These are phyloP conservation scores for Mugil cephalus DNA, from an alignment of 2,113 vertebrate genomes.

Conservation along the genomic window DNA sequence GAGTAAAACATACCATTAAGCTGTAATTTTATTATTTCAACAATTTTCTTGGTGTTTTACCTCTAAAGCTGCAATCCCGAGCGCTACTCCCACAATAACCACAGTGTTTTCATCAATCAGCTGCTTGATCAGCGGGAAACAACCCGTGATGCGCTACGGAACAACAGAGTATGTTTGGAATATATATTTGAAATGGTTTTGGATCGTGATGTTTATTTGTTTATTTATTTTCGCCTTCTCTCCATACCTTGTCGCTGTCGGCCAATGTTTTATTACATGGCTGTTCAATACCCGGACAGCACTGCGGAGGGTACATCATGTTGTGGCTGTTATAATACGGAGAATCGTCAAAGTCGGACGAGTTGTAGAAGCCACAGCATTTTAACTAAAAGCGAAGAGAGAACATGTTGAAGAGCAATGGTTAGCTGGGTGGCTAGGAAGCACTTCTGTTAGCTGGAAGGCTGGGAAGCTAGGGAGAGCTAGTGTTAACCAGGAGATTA, in stretches of 20 bases:
- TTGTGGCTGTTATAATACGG: conserved; percentile 26
- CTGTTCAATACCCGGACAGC: conserved; percentile 33
- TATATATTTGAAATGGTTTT: not conserved
- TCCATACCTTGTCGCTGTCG: not conserved
- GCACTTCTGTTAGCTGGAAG: too few species aligned
- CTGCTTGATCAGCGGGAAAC: conserved; percentile 69
- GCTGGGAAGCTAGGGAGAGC: too few species aligned
- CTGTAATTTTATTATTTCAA: too few species aligned
- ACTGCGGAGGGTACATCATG: conserved; percentile 69
- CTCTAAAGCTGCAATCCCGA: conserved; percentile 85
- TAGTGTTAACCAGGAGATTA: too few species aligned
- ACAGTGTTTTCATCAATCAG: conserved; percentile 76
- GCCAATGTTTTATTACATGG: conserved; percentile 25
- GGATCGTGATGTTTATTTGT: not conserved
- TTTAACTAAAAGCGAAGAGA: conserved; percentile 71
- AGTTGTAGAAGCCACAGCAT: conserved; percentile 86
- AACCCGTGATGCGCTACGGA: conserved; percentile 72
- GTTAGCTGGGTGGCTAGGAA: too few species aligned
- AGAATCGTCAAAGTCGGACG: conserved; percentile 79
- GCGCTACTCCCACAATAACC: conserved; percentile 79
- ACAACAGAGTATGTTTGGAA: not conserved
- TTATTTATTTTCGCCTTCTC: too few species aligned
- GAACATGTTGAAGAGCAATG: not conserved
- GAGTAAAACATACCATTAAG: not conserved
- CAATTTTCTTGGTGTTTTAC: conserved; percentile 58